Conservation (phyloP, 2,113 vertebrate species). For the Paramormyrops kingsleyae region DNA sequence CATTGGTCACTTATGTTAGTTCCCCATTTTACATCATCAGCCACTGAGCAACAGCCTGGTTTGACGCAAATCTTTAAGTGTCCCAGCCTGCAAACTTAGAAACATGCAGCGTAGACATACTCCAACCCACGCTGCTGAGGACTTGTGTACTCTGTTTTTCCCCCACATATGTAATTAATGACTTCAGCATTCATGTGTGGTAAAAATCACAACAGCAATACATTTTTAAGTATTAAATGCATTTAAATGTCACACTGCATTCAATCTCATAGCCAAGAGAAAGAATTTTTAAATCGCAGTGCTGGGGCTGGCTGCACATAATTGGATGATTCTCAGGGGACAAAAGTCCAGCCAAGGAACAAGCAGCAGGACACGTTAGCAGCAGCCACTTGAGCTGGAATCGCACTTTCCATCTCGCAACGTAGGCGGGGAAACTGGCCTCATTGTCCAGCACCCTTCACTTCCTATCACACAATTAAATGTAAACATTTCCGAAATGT, state of each 20-base stretch:
- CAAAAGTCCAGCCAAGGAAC: background rate
- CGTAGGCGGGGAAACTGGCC: background rate
- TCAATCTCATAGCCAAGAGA: background rate
- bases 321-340: conserved; percentile 3
- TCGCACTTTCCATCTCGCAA: background rate
- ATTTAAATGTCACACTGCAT: background rate
- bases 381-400: background rate
- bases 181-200: background rate
- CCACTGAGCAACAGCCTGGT: background rate
- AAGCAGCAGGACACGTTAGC: background rate
- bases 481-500: background rate
- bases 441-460: background rate
- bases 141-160: background rate
- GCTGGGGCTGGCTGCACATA: background rate
- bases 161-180: background rate
- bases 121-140: background rate
- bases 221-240: background rate
- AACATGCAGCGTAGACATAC: background rate
- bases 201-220: background rate
- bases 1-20: background rate
- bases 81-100: background rate
- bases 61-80: background rate
- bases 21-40: background rate
- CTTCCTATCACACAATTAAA: background rate
- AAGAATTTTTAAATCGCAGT: background rate